Conservation (phyloP, 2,888 invertebrate species). For the Dendrolimus houi region DNA sequence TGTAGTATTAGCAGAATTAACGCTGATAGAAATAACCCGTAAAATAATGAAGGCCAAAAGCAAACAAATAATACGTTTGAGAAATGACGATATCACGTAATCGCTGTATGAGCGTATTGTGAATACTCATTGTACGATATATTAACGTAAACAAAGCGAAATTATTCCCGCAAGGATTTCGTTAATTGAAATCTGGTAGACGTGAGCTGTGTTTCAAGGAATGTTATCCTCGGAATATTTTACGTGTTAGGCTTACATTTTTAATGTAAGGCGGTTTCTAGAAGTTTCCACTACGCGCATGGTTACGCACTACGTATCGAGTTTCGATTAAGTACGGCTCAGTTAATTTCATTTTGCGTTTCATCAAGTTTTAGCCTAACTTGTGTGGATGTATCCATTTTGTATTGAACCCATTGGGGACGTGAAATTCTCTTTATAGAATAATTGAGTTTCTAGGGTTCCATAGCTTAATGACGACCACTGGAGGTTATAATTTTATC, state of each 20-base stretch:
- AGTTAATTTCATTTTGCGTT: background rate
- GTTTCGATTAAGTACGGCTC: background rate
- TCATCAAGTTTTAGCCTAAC: background rate
- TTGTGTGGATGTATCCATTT: too few species aligned
- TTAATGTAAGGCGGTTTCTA: background rate
- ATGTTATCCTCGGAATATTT: background rate
- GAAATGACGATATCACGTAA: too few species aligned
- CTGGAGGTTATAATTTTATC: too few species aligned
- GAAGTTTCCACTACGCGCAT: background rate
- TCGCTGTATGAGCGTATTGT: too few species aligned
- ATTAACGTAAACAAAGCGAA: slow-evolving; percentile 12
- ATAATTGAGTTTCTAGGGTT: too few species aligned
- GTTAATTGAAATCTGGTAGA: slow-evolving; percentile 18
- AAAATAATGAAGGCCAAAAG: too few species aligned
- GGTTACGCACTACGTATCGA: background rate
- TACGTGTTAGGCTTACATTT: slow-evolving; percentile 2
- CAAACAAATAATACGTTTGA: too few species aligned
- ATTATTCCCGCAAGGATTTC: slow-evolving; percentile 13
- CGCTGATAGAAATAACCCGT: too few species aligned
- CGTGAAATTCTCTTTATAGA: too few species aligned
- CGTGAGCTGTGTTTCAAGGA: slow-evolving; percentile 6
- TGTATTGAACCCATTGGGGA: too few species aligned
- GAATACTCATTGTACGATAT: slow-evolving; percentile 1
- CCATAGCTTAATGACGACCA: too few species aligned
- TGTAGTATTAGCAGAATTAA: too few species aligned